A percentile compares a stretch with the other conserved stretches of the same genome.
These are phyloP conservation scores for Morpho deidamia DNA, from an alignment of 2,888 invertebrate genomes.

Conservation along the genomic window DNA sequence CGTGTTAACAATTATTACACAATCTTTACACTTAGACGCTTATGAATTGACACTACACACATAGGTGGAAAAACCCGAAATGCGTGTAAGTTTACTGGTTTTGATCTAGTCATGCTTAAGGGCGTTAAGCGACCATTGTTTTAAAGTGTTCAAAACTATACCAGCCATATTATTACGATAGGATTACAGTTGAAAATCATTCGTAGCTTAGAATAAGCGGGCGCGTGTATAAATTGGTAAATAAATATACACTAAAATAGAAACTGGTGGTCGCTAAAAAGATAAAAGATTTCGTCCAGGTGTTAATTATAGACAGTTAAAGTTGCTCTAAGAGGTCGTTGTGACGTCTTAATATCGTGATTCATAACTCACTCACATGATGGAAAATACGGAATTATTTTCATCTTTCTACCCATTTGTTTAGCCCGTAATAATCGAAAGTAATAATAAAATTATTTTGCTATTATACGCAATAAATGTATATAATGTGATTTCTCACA, in stretches of 20 bases:
- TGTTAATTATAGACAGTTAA: conserved; percentile 51
- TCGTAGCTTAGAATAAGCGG: not conserved
- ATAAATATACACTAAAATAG: conserved; percentile 1
- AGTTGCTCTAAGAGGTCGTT: conserved; percentile 13
- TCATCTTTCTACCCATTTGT: too few relatives aligned
- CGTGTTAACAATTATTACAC: not conserved
- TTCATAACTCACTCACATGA: not conserved
- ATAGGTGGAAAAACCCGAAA: not conserved
- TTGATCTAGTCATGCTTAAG: not conserved
- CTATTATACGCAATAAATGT: too few relatives aligned
- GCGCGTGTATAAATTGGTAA: not conserved
- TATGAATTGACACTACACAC: not conserved
- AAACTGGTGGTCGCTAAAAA: conserved; percentile 31
- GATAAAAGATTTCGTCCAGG: conserved; percentile 51
- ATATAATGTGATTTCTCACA: too few relatives aligned
- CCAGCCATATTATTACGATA: not conserved
- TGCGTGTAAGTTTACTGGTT: not conserved
- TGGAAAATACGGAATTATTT: too few relatives aligned
- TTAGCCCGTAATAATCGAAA: too few relatives aligned
- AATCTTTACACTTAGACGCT: not conserved
- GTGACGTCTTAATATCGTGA: not conserved
- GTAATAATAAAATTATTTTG: too few relatives aligned
- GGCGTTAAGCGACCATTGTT: not conserved
- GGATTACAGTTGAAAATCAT: not conserved
- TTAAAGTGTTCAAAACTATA: not conserved